Percentiles rank a stretch among this genome's conserved stretches.
Conservation (phyloP, 2,113 vertebrate genomes). For the Dipodomys spectabilis region DNA sequence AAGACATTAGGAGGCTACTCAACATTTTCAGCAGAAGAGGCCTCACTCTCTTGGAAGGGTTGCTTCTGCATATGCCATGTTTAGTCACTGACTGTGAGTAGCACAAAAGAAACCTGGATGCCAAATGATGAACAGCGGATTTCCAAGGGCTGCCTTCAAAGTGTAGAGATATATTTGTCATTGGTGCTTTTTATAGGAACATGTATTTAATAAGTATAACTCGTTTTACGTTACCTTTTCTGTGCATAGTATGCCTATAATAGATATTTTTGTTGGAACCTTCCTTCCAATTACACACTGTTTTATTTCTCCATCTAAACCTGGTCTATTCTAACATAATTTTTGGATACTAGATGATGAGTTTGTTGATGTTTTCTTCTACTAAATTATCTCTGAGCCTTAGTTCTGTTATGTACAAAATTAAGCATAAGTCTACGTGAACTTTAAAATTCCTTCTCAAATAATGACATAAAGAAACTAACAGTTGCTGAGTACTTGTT, state of each 20-base stretch:
- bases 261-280: not conserved
- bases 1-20: not conserved
- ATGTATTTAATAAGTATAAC: not conserved
- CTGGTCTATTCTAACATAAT: not conserved
- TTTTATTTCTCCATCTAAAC: constrained; percentile 7
- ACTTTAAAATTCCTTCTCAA: not conserved
- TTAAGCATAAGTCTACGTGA: not conserved
- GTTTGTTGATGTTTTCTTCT: not conserved
- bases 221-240: not conserved
- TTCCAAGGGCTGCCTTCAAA: not conserved
- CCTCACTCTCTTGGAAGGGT: not conserved
- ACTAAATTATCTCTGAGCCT: not conserved
- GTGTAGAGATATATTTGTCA: not conserved
- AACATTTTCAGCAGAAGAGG: not conserved
- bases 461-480: not conserved
- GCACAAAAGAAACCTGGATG: no score
- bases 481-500: not conserved
- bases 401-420: not conserved
- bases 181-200: not conserved
- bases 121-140: no score
- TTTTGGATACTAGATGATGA: not conserved
- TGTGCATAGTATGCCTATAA: not conserved
- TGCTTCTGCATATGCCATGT: no score
- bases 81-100: no score
- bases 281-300: not conserved